Conservation (phyloP, 2,888 invertebrate genomes). For the Amblyjoppa proteus region DNA sequence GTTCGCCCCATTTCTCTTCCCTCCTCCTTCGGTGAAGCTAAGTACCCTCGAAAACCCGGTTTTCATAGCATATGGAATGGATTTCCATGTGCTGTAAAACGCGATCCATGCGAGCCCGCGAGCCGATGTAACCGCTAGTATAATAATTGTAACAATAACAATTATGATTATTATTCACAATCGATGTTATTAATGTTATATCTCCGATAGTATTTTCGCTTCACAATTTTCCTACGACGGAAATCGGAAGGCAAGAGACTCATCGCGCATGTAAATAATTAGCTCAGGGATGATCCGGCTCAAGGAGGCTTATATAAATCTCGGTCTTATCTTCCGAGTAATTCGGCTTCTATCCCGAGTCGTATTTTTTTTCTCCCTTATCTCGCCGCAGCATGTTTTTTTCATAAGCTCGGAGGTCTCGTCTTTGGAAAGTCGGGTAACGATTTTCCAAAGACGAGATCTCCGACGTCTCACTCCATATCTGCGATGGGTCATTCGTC, state of each 20-base stretch:
- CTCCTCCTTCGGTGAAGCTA: too few species aligned
- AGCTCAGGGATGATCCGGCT: neutral
- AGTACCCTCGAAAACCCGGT: too few species aligned
- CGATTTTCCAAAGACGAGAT: too few species aligned
- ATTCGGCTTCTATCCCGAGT: neutral
- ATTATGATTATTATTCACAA: neutral
- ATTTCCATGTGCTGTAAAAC: too few species aligned
- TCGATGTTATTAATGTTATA: too few species aligned
- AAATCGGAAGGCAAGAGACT: neutral
- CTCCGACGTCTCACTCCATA: neutral
- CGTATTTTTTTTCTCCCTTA: slow-evolving; percentile 8
- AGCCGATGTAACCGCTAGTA: too few species aligned
- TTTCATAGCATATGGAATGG: too few species aligned
- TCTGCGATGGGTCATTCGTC: neutral
- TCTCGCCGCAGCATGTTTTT: neutral
- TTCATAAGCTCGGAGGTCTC: neutral
- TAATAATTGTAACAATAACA: too few species aligned
- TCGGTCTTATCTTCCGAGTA: neutral
- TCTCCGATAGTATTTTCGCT: neutral
- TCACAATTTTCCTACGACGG: neutral
- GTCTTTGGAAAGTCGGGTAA: neutral
- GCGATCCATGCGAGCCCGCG: too few species aligned
- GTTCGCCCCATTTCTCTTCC: too few species aligned
- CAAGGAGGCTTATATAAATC: neutral
- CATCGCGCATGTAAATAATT: neutral